phyloP scores from a whole-genome alignment of 2,888 invertebrate genomes.

The Clivina fossor region DNA sequence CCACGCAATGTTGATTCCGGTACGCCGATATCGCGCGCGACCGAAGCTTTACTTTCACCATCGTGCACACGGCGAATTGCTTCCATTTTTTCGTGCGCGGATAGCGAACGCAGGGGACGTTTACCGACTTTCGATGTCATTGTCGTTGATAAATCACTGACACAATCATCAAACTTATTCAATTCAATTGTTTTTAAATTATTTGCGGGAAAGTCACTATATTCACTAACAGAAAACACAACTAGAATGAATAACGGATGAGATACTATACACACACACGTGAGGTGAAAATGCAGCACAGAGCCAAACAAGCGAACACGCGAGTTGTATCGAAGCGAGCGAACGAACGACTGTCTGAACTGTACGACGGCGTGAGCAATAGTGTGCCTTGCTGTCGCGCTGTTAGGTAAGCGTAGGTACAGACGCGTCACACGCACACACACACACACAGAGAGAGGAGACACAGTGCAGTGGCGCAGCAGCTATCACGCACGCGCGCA shows the following conservation, averaged over 20 bases:
- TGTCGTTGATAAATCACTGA: constrained; percentile 34
- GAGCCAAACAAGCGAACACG: too few species aligned
- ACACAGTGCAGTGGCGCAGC: constrained; percentile 7
- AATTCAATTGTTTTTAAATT: too few species aligned
- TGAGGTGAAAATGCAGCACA: too few species aligned
- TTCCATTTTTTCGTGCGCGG: constrained; percentile 76
- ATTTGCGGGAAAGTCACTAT: too few species aligned
- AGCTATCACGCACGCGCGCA: neutral
- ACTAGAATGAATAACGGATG: too few species aligned
- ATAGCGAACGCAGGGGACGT: constrained; percentile 75
- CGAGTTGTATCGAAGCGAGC: too few species aligned
- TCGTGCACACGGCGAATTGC: constrained; percentile 81
- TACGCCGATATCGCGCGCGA: constrained; percentile 81
- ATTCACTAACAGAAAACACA: too few species aligned
- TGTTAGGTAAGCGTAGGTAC: neutral
- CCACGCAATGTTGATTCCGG: constrained; percentile 84
- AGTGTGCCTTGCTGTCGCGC: neutral
- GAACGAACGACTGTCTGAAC: too few species aligned
- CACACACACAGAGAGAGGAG: neutral
- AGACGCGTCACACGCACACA: constrained; percentile 1
- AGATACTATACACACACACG: too few species aligned
- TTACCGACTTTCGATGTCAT: constrained; percentile 73
- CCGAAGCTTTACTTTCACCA: constrained; percentile 83
- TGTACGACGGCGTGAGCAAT: neutral
- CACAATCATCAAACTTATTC: too few species aligned